A percentile compares a stretch with the other conserved stretches of the same genome.
Conservation (phyloP, 2,888 invertebrate genomes). For the Gastrophysa polygoni region DNA sequence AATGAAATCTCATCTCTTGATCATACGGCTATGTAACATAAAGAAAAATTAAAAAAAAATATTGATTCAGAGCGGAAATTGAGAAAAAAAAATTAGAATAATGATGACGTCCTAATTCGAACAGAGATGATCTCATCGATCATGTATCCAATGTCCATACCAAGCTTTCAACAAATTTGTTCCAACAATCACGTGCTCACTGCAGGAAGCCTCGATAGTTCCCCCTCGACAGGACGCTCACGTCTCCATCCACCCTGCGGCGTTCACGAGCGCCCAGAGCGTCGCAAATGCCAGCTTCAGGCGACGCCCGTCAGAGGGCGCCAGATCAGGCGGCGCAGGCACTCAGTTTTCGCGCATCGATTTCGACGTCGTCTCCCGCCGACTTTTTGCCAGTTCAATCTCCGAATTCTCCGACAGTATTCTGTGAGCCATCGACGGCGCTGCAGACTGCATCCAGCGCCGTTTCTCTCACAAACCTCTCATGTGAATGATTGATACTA, state of each 20-base stretch:
- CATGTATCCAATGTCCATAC: no score
- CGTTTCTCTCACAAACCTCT: constrained; percentile 12
- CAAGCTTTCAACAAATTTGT: no score
- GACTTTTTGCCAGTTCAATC: constrained; percentile 43
- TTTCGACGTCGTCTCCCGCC: constrained; percentile 45
- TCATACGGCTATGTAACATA: no score
- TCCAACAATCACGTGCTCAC: no score
- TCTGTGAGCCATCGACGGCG: constrained; percentile 43
- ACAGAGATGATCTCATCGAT: no score
- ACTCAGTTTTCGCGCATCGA: constrained; percentile 51
- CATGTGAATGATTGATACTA: not conserved
- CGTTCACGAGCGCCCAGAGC: not conserved
- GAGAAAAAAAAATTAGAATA: no score
- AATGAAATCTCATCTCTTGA: no score
- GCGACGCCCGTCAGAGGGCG: constrained; percentile 48
- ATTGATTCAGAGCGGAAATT: no score
- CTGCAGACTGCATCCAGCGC: constrained; percentile 23
- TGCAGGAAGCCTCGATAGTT: no score
- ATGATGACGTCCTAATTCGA: no score
- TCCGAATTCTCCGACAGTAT: constrained; percentile 47
- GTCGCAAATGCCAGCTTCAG: constrained; percentile 38
- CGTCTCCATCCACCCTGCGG: not conserved
- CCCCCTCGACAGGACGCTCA: no score
- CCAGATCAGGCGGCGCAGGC: constrained; percentile 45
- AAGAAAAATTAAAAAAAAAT: no score